A percentile compares a stretch with the other conserved stretches of the same genome.
Conservation (phyloP, 2,888 invertebrate genomes). For the Chorisops tibialis region DNA sequence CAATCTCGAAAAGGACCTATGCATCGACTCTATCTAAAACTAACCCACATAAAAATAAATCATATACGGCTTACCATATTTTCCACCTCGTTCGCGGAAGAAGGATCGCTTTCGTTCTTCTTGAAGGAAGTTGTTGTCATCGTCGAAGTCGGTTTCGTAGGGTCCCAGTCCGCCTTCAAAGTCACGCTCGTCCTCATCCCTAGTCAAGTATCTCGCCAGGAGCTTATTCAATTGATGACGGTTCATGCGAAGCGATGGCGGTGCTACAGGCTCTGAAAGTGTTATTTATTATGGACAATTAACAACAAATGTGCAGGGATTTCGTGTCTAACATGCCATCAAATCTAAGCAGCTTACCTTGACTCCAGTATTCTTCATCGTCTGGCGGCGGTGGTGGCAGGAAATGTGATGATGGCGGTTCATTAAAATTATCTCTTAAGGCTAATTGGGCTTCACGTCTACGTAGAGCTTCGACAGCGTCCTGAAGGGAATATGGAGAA, state of each 20-base stretch:
- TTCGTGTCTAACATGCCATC: not conserved
- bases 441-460: constrained; percentile 45
- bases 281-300: not conserved
- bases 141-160: constrained; percentile 44
- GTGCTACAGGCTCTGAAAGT: constrained; percentile 27
- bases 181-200: constrained; percentile 43
- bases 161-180: constrained; percentile 36
- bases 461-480: constrained; percentile 51
- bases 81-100: constrained; percentile 49
- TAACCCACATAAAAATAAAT: not conserved
- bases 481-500: constrained; percentile 47
- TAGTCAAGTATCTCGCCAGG: constrained; percentile 48
- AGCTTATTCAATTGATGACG: constrained; percentile 48
- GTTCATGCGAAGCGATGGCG: constrained; percentile 34
- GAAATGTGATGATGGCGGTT: constrained; percentile 20
- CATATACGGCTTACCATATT: constrained; percentile 45
- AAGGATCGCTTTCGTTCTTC: constrained; percentile 46
- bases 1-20: not conserved
- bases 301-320: not conserved
- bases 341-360: constrained; percentile 41
- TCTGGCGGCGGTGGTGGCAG: constrained; percentile 32
- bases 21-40: not conserved
- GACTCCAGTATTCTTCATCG: constrained; percentile 49
- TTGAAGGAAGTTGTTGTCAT: constrained; percentile 42
- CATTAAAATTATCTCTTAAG: constrained; percentile 37